Conservation (phyloP, 2,113 vertebrate species). For the Egretta garzetta region DNA sequence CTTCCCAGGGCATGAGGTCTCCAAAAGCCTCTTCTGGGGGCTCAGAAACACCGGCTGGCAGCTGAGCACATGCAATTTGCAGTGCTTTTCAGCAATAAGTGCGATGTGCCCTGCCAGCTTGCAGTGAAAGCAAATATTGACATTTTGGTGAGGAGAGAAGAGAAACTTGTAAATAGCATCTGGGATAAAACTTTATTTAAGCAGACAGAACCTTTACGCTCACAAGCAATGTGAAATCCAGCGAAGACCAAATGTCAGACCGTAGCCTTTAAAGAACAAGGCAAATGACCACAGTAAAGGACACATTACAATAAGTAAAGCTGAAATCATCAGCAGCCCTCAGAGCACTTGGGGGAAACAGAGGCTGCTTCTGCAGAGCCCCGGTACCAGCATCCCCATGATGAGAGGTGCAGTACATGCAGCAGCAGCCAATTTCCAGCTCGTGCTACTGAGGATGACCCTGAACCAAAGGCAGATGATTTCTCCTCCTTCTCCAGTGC, state of each 20-base stretch:
- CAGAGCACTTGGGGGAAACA: not conserved
- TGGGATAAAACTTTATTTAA: constrained; percentile 64
- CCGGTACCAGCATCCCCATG: not conserved
- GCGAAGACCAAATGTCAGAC: constrained; percentile 72
- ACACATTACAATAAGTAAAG: constrained; percentile 54
- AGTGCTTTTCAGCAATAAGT: not conserved
- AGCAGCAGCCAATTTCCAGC: not conserved
- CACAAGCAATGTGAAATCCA: constrained; percentile 22
- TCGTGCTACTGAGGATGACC: not conserved
- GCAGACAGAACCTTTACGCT: constrained; percentile 66
- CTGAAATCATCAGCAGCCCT: constrained; percentile 33
- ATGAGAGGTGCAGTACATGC: fast-evolving
- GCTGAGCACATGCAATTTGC: not conserved
- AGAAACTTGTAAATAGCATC: constrained; percentile 60
- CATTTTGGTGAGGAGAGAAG: constrained; percentile 13
- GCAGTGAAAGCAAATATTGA: constrained; percentile 39
- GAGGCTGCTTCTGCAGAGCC: not conserved
- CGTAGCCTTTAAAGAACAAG: constrained; percentile 62
- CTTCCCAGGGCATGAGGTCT: not conserved
- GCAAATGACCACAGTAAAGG: constrained; percentile 50
- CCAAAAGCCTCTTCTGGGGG: not conserved
- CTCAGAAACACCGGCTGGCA: not conserved
- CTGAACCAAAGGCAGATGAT: not conserved
- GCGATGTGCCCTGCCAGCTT: not conserved
- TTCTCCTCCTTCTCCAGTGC: constrained; percentile 27